Conservation (phyloP, 2,113 vertebrate species). For the Progne subis region DNA sequence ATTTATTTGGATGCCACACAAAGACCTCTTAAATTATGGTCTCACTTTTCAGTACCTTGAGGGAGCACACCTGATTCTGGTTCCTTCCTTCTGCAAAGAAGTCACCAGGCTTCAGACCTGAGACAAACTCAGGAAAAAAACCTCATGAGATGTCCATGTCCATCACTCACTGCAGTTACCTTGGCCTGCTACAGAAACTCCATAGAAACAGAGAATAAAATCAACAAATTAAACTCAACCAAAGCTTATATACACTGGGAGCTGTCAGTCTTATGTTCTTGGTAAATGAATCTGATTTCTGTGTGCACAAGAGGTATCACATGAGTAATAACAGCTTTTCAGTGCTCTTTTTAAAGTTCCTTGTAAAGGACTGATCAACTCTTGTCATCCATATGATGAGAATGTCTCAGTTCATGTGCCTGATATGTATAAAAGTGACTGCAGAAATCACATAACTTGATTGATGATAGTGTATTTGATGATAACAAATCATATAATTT, state of each 20-base stretch:
- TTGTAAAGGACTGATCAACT: background rate
- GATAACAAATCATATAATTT: background rate
- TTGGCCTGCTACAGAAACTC: background rate
- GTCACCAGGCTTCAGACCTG: background rate
- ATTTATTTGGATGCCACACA: slow-evolving; percentile 37
- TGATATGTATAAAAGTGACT: background rate
- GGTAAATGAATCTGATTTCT: background rate
- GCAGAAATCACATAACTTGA: background rate
- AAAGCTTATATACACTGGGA: background rate
- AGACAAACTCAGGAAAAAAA: background rate
- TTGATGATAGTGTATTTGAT: background rate
- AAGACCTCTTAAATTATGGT: background rate
- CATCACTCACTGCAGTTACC: background rate
- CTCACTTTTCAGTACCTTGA: background rate
- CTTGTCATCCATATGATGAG: background rate
- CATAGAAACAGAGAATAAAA: background rate
- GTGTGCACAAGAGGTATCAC: background rate
- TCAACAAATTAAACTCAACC: background rate
- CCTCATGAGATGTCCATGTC: background rate
- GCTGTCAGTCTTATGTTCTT: background rate
- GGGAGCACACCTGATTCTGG: background rate
- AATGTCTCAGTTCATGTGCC: background rate
- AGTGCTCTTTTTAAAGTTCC: background rate
- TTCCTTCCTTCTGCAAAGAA: background rate
- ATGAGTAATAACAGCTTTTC: background rate